These are phyloP conservation scores for Dascyllus trimaculatus DNA, from an alignment of 2,113 vertebrate species.

Conservation along the genomic window DNA sequence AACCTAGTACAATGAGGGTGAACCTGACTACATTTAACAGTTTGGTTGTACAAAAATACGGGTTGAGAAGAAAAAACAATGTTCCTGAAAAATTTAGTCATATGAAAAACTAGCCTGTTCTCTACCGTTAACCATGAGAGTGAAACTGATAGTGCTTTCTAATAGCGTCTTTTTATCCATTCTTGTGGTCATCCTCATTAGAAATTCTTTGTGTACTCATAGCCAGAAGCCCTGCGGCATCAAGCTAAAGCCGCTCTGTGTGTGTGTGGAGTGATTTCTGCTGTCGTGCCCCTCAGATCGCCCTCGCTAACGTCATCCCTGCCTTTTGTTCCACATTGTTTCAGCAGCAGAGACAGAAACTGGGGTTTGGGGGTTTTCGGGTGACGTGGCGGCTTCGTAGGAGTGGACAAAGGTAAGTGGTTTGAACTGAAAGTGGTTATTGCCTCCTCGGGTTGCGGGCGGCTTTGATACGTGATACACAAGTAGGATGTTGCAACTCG, in stretches of 20 bases:
- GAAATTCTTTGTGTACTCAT: constrained; percentile 40
- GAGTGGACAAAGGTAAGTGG: constrained; percentile 55
- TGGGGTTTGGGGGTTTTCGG: constrained; percentile 16
- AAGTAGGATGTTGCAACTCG: constrained; percentile 70
- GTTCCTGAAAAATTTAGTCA: too few species aligned
- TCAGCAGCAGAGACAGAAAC: constrained; percentile 21
- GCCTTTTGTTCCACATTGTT: constrained; percentile 64
- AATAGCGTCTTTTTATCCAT: background rate
- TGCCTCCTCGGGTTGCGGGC: constrained; percentile 71
- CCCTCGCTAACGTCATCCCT: constrained; percentile 58
- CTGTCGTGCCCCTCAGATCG: constrained; percentile 43
- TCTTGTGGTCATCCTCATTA: constrained; percentile 42
- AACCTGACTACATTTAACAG: too few species aligned
- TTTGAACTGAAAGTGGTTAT: constrained; percentile 69
- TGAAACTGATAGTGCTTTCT: constrained; percentile 13
- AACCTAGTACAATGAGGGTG: too few species aligned
- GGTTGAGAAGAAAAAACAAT: too few species aligned
- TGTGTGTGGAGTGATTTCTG: constrained; percentile 42
- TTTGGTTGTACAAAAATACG: too few species aligned
- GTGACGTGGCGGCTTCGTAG: constrained; percentile 12
- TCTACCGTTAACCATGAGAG: too few species aligned
- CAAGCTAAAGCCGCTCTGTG: constrained; percentile 38
- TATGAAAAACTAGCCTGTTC: too few species aligned
- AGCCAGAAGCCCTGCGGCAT: constrained; percentile 41
- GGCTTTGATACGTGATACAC: constrained; percentile 80